Percentiles rank a stretch among this genome's conserved stretches.
Conservation (phyloP, 1,140 invertebrate species). For the Sitophilus oryzae region DNA sequence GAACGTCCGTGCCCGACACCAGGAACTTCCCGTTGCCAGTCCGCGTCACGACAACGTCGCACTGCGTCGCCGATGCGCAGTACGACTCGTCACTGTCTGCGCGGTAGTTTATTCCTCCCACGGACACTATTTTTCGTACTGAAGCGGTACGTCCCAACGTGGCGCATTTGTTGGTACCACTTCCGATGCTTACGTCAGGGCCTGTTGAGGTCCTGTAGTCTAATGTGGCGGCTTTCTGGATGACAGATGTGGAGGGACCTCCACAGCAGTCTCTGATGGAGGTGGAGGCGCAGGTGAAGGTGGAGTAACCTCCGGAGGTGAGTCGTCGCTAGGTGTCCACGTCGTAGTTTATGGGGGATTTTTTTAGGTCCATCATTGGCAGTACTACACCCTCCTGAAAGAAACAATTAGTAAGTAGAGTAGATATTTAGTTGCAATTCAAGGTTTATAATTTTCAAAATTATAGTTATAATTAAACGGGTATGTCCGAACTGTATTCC, state of each 20-base stretch:
- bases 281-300: slow-evolving; percentile 37
- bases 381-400: slow-evolving; percentile 50
- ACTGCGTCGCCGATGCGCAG: slow-evolving; percentile 10
- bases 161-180: slow-evolving; percentile 28
- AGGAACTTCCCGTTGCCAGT: slow-evolving; percentile 20
- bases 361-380: slow-evolving; percentile 52
- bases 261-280: slow-evolving; percentile 41
- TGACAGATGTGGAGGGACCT: slow-evolving; percentile 35
- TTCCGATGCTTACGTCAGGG: slow-evolving; percentile 18
- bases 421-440: too few relatives aligned
- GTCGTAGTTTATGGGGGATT: slow-evolving; percentile 49
- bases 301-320: slow-evolving; percentile 31
- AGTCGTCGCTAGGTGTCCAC: slow-evolving; percentile 47
- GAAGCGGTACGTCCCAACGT: slow-evolving; percentile 28
- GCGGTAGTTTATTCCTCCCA: slow-evolving; percentile 10
- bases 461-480: too few relatives aligned
- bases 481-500: too few relatives aligned
- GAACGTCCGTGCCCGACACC: slow-evolving; percentile 24
- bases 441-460: too few relatives aligned
- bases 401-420: too few relatives aligned
- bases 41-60: slow-evolving; percentile 23
- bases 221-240: slow-evolving; percentile 34
- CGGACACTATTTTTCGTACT: slow-evolving; percentile 12
- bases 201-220: slow-evolving; percentile 36
- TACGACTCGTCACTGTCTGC: slow-evolving; percentile 7